Base-by-base conservation (phyloP, 2,797 vertebrate genomes). In the Chelon labrosus region DNA sequence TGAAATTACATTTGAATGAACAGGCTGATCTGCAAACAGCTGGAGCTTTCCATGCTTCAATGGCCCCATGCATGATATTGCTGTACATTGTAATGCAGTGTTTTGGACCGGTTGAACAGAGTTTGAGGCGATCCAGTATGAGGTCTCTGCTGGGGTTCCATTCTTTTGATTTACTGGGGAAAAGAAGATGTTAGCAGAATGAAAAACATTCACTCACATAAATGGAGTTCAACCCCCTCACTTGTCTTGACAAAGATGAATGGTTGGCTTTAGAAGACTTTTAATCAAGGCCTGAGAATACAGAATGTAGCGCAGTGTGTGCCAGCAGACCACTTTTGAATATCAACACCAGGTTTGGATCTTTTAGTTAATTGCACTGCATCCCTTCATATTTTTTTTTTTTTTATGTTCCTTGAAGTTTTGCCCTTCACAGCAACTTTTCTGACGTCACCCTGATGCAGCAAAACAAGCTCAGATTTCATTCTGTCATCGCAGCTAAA, bases 191-290 rank as follows among this genome's bases (percentile, higher is more conserved):
- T 72, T 73, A 75, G 67, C 20, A 59, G 62, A 86, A 71, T 69
- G 70, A 87, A 88, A 89, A 85, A 65, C 69, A 58, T 82, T 86
- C 39, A 64, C 72, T 85, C 55, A 65, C 75, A 83, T 75, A 75
- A 79, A 88, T 82, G 77, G 74, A 80, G 74, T 82, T 81, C 70
- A 83, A 72, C 59, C 42, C 63, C 66, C 44, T 85, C 68, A 7
- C 68, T 65, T 73, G 68, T 68, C 70, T 77, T 65, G 81, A 85
- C 54, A 79, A 81, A 88, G 88, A 91, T 69, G 72, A 88, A 88
- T 86, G 64, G 67, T 61, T 86, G 63, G 69, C 79, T 76, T 63
- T 62, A 75, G 76, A 46, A 17, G 75, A 87, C 73, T 82, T 85
- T 85, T 84, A 88, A 90, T 91, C 82, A 86, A 78, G 61, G 70